These are phyloP conservation scores for Hirtodrosophila cameraria DNA, from an alignment of 2,888 invertebrate species.

Conservation along the genomic window DNA sequence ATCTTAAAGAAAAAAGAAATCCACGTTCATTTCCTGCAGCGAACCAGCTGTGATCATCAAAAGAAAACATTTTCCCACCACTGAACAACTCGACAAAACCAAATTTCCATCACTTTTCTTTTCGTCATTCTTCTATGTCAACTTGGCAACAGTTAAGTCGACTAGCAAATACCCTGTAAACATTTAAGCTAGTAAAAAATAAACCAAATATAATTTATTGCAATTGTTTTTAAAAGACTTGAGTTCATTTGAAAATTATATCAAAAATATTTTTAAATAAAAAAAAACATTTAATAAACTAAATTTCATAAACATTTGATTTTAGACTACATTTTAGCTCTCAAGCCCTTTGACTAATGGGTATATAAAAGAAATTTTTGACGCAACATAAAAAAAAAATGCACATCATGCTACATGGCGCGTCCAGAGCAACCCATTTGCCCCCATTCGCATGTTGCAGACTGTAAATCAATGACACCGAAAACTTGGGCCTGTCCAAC, in stretches of 20 bases:
- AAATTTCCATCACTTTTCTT: constrained; percentile 47
- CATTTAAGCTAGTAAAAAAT: background rate
- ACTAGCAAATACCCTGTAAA: constrained; percentile 32
- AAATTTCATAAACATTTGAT: no score
- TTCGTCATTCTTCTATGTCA: constrained; percentile 11
- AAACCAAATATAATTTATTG: background rate
- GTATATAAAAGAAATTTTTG: constrained; percentile 42
- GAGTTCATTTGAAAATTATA: background rate
- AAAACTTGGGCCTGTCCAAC: constrained; percentile 46
- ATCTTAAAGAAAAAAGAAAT: constrained; percentile 33
- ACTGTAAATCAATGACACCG: constrained; percentile 69
- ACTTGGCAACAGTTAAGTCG: constrained; percentile 24
- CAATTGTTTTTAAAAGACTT: background rate
- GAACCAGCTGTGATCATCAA: constrained; percentile 41
- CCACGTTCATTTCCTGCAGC: constrained; percentile 17
- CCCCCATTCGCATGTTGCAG: constrained; percentile 45
- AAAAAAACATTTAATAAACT: background rate
- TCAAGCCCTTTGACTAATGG: constrained; percentile 19
- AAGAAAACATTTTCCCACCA: constrained; percentile 71
- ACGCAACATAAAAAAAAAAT: constrained; percentile 64
- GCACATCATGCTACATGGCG: constrained; percentile 58
- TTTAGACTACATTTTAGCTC: no score
- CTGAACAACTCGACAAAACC: constrained; percentile 37
- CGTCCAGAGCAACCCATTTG: constrained; percentile 37
- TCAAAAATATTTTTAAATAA: background rate